Conservation (phyloP, 1,140 invertebrate genomes). For the Leucophenga varia region DNA sequence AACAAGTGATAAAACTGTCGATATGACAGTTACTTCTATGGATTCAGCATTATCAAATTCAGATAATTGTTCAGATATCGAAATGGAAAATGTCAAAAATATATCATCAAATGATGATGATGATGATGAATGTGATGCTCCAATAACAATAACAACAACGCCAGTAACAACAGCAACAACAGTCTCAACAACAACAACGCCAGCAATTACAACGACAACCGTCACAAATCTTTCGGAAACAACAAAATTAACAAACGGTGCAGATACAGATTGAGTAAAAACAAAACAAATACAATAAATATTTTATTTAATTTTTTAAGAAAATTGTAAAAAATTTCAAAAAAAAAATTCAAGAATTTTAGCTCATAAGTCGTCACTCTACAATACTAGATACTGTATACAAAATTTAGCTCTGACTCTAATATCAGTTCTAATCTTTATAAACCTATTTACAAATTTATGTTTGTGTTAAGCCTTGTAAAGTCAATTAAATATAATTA, state of each 20-base stretch:
- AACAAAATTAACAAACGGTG: constrained; percentile 27
- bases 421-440: no score
- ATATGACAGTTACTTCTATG: constrained; percentile 53
- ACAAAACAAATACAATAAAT: constrained; percentile 12
- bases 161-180: constrained; percentile 4
- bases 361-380: no score
- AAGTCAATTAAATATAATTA: no score
- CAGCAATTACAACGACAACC: not conserved
- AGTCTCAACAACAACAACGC: constrained; percentile 4
- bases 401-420: no score
- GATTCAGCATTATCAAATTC: constrained; percentile 54
- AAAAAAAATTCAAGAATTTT: no score
- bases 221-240: not conserved
- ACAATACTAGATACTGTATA: no score
- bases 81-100: constrained; percentile 50
- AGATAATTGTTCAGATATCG: constrained; percentile 54
- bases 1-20: constrained; percentile 45
- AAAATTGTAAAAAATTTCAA: no score
- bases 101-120: constrained; percentile 21
- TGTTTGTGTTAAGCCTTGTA: no score
- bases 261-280: constrained; percentile 13
- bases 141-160: constrained; percentile 13
- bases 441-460: no score
- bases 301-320: constrained; percentile 8
- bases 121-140: constrained; percentile 21